These are phyloP conservation scores for Palloptera scutellata DNA, from an alignment of 2,888 invertebrate species.

Conservation along the genomic window DNA sequence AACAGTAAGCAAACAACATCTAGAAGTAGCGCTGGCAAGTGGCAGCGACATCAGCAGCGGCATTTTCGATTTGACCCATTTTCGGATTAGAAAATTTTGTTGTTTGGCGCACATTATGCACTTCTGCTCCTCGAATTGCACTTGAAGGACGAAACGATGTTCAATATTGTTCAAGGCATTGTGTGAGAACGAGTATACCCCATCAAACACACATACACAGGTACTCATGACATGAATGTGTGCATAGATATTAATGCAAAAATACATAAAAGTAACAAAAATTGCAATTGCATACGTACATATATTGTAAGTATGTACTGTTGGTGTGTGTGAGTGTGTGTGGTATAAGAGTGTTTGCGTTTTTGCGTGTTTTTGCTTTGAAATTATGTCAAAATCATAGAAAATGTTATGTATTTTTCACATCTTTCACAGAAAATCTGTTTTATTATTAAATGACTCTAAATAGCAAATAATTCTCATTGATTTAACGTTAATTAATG, in stretches of 20 bases:
- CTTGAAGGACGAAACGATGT: slow-evolving; percentile 42
- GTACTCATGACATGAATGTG: neutral
- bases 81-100: slow-evolving; percentile 28
- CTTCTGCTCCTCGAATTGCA: slow-evolving; percentile 40
- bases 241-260: neutral
- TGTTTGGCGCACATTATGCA: slow-evolving; percentile 38
- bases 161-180: slow-evolving; percentile 36
- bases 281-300: neutral
- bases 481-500: slow-evolving; percentile 4
- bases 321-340: slow-evolving; percentile 1
- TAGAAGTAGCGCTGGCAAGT: neutral
- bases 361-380: slow-evolving; percentile 9
- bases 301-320: slow-evolving; percentile 12
- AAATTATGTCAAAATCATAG: slow-evolving; percentile 36
- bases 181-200: slow-evolving; percentile 4
- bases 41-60: slow-evolving; percentile 27
- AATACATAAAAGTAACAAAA: neutral
- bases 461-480: too few species aligned
- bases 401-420: slow-evolving; percentile 27
- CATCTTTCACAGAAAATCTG: slow-evolving; percentile 4
- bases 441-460: slow-evolving; percentile 11
- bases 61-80: slow-evolving; percentile 41
- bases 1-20: slow-evolving; percentile 24
- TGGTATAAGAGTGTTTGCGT: neutral
- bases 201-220: neutral